Conservation (phyloP, 2,888 invertebrate species). For the Linnaemya vulpina region DNA sequence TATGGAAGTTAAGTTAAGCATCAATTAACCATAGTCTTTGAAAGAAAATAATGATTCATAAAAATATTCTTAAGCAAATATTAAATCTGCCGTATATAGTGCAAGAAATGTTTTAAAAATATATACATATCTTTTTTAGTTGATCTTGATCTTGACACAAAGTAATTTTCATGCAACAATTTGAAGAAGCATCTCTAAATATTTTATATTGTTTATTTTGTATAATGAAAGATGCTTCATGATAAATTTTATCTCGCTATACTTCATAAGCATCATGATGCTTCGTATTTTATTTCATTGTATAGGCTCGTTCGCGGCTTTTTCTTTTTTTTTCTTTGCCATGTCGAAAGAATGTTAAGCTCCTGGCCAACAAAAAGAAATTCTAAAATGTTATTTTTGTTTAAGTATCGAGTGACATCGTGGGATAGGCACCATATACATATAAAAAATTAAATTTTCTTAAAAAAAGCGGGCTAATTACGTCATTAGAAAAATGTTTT, state of each 20-base stretch:
- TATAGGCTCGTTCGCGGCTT: too few species aligned
- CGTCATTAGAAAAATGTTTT: too few species aligned
- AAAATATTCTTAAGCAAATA: not conserved
- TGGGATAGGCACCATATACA: too few species aligned
- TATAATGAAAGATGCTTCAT: too few species aligned
- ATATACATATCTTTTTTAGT: not conserved
- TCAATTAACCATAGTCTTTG: too few species aligned
- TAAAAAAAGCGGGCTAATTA: too few species aligned
- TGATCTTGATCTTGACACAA: not conserved
- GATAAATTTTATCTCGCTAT: not conserved
- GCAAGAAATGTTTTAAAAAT: not conserved
- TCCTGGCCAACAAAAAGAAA: too few species aligned
- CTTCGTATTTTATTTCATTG: not conserved
- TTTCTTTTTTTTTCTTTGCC: too few species aligned
- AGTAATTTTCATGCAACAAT: not conserved
- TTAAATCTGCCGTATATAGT: not conserved
- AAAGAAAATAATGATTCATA: not conserved
- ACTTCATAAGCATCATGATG: not conserved
- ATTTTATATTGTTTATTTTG: not conserved
- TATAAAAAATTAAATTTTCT: too few species aligned
- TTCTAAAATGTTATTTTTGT: too few species aligned
- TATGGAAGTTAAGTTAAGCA: slow-evolving; percentile 31
- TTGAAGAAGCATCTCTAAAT: not conserved
- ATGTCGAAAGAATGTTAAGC: too few species aligned
- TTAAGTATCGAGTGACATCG: too few species aligned